phyloP scores from a whole-genome alignment of 2,113 vertebrate genomes.

The Tragelaphus strepsiceros region DNA sequence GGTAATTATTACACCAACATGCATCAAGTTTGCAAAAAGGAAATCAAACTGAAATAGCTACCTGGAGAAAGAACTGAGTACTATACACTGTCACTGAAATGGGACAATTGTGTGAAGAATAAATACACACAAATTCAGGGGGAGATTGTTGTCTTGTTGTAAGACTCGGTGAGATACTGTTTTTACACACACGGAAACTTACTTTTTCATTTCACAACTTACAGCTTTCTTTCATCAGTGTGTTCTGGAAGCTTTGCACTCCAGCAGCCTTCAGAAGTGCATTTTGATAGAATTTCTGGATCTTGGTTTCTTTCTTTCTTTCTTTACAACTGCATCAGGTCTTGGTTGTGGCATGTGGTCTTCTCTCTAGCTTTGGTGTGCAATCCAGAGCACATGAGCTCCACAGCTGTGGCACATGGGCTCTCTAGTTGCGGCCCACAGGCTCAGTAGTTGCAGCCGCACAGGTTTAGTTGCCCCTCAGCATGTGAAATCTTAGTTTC shows the following conservation, averaged over 20 bases:
- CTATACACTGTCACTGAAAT: neutral
- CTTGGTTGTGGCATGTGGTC: neutral
- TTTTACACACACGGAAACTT: neutral
- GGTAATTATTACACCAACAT: slow-evolving; percentile 50
- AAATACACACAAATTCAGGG: neutral
- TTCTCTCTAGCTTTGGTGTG: neutral
- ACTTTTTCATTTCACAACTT: fast-evolving
- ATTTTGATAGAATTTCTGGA: neutral
- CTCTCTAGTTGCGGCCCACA: neutral
- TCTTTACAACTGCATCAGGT: neutral
- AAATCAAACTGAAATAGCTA: neutral
- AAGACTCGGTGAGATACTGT: neutral
- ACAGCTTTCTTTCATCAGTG: fast-evolving
- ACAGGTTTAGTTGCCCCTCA: neutral
- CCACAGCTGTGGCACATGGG: neutral
- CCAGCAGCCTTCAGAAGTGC: neutral
- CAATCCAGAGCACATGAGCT: neutral
- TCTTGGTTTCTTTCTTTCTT: neutral
- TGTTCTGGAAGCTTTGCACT: neutral
- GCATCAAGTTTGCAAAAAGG: slow-evolving; percentile 33
- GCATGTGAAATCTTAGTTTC: neutral
- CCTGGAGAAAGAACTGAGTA: neutral
- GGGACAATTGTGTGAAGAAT: neutral
- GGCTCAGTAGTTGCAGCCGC: neutral
- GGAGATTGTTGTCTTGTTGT: neutral